Evolutionary conservation across 2,797 vertebrate species (phyloP), one percentile per base, ranked within the genome.

Genomic region (Sarcoramphus papa): DNA sequence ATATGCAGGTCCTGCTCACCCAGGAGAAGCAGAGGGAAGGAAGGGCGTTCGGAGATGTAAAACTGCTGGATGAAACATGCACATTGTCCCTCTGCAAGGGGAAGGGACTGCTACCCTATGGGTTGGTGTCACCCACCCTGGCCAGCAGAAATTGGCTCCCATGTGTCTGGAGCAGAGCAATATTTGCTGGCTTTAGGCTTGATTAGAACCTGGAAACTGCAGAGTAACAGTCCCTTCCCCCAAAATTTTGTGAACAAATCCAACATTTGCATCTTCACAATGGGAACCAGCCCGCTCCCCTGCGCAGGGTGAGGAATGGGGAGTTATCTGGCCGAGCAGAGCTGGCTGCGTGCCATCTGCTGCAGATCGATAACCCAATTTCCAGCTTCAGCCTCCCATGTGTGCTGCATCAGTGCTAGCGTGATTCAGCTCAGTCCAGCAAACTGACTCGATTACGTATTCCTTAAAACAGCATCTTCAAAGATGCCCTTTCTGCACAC

Each of bases 371-470:
- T 4, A n/a, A 30, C 18, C 28, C n/a, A 1, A 3, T 12, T 35
- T 20, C 48, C 73, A 90, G 20, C 63, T 62, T 23, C 79, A 68
- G 22, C 41, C 11, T 13, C 72, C 15, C 11, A 2, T 31, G 17
- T 0, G 0, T 51, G 51, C 68, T 43, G 25, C 30, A 8, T 1
- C 25, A 11, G 21, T 12, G 53, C 35, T 30, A 17, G 28, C 0
- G 0, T 25, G 68, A 23, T n/a, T n/a, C 37, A 21, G 22, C 68
- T 84, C 69, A 37, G 68, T 2, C 45, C 85, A 68, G 47, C 31
- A 45, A 24, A 27, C 8, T 5, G 22, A 3, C 54, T 28, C 1
- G 0, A 12, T 25, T 31, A 13, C 35, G 68, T 3, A 7, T 12
- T 57, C 30, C 78, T 69, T 21, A 35, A 24, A 60, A 4, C 37